Base-by-base conservation (phyloP, 2,797 vertebrate genomes). In the Lacerta bilineata region DNA sequence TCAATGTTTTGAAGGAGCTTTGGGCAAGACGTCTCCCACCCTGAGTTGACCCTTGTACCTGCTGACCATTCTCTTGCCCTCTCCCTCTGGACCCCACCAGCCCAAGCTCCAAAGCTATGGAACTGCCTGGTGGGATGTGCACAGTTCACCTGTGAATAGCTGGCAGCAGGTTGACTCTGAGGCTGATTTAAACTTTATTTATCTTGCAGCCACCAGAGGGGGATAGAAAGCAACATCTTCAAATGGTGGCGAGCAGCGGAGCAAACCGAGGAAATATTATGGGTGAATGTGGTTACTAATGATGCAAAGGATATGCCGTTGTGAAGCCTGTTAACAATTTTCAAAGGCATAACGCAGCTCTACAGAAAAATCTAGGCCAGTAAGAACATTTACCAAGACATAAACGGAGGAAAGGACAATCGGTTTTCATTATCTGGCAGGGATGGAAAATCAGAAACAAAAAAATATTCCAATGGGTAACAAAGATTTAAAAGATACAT, bases 391-490 rank as follows among this genome's bases (percentile, higher is more conserved):
- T 88, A 78, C 86, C 83, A 88, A 82, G 64, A 4, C n/a, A 88
- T 66, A 90, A n/a, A 80, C 85, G 5, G 68, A 85, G 88, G 72
- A 90, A 81, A 92, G 88, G 69, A 89, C 82, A 91, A 81, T 91
- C 94, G 27, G 64, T 39, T 89, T 92, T 93, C 88, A 91, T 59
- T 87, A 61, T 85, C 87, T 93, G 85, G 78, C 88, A 91, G 90
- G 55, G 80, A 89, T 41, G 89, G 80, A 90, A 80, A 91, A 86
- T 76, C 77, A 90, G 84, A 64, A 50, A 89, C 85, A 84, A 91
- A 88, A 39, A 91, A 95, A 94, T 36, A 74, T 86, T 79, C 33
- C 84, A 69, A 41, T 66, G 72, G 90, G 89, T 84, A 0, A 85
- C 36, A 43, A 83, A 89, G 88, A 76, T 33, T 84, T 83, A 87